Percentiles rank a stretch among this genome's conserved stretches.
phyloP scores from a whole-genome alignment of 2,888 invertebrate species.

The Epinotia ramella region DNA sequence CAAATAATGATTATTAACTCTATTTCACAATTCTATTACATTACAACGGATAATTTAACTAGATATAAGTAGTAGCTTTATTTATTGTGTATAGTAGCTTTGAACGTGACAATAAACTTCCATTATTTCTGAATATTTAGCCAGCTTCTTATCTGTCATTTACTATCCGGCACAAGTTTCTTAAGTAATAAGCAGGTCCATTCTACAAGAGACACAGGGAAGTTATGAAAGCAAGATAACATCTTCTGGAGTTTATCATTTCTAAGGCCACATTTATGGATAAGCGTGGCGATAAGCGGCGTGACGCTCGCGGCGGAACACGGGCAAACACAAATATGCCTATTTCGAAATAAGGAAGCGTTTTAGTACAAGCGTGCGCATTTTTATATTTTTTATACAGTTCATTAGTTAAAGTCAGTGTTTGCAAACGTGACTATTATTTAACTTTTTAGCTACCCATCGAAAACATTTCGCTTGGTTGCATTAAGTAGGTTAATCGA shows the following conservation, averaged over 20 bases:
- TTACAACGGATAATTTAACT: no score
- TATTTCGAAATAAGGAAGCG: no score
- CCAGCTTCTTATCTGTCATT: not conserved
- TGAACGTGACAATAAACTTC: no score
- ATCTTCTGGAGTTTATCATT: conserved; percentile 24
- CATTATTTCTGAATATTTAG: not conserved
- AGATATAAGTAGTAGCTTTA: no score
- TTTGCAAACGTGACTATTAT: not conserved
- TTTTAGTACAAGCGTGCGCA: no score
- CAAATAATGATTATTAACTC: no score
- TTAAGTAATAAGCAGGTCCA: conserved; percentile 6
- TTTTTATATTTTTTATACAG: no score
- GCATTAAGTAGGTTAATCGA: not conserved
- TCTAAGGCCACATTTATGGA: not conserved
- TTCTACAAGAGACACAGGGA: conserved; percentile 17
- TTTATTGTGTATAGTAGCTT: no score
- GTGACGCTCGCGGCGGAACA: no score
- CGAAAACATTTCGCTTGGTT: not conserved
- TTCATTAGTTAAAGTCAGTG: not conserved
- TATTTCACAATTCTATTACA: no score
- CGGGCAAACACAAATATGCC: no score
- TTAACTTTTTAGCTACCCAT: no score
- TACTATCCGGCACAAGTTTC: conserved; percentile 5
- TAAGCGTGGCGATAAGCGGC: not conserved
- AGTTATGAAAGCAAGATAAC: conserved; percentile 21